Conservation (phyloP, 2,797 vertebrate species). For the Coranthus polyacanthus region DNA sequence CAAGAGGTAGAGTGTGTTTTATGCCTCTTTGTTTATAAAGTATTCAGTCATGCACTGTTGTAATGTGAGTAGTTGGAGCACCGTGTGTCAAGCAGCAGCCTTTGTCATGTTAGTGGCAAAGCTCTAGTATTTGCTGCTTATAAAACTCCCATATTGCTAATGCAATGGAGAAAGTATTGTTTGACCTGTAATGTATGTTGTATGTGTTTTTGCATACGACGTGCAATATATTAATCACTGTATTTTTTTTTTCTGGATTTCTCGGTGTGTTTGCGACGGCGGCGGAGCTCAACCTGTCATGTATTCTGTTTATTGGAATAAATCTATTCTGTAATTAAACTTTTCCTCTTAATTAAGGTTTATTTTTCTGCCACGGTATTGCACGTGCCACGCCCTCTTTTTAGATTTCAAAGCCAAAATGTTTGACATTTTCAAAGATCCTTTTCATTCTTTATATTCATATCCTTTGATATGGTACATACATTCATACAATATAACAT, state of each 20-base stretch:
- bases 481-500: too few relatives aligned
- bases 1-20: conserved; percentile 57
- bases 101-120: conserved; percentile 56
- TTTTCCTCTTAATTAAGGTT: conserved; percentile 61
- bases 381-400: not conserved
- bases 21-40: conserved; percentile 57
- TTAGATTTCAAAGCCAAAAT: conserved; percentile 19
- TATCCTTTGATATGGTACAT: too few relatives aligned
- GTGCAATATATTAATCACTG: conserved; percentile 50
- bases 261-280: conserved; percentile 51
- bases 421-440: not conserved
- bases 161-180: conserved; percentile 54
- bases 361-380: conserved; percentile 20
- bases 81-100: conserved; percentile 58
- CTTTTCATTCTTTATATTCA: conserved; percentile 16
- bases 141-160: conserved; percentile 50
- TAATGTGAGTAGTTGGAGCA: conserved; percentile 57
- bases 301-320: conserved; percentile 75
- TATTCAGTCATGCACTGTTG: conserved; percentile 59
- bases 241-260: conserved; percentile 59
- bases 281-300: conserved; percentile 43
- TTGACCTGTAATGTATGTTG: conserved; percentile 64
- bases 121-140: conserved; percentile 39
- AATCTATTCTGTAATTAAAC: conserved; percentile 74
- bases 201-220: conserved; percentile 80